These are phyloP conservation scores for Calidris pugnax DNA, from an alignment of 2,113 vertebrate species.

Conservation along the genomic window DNA sequence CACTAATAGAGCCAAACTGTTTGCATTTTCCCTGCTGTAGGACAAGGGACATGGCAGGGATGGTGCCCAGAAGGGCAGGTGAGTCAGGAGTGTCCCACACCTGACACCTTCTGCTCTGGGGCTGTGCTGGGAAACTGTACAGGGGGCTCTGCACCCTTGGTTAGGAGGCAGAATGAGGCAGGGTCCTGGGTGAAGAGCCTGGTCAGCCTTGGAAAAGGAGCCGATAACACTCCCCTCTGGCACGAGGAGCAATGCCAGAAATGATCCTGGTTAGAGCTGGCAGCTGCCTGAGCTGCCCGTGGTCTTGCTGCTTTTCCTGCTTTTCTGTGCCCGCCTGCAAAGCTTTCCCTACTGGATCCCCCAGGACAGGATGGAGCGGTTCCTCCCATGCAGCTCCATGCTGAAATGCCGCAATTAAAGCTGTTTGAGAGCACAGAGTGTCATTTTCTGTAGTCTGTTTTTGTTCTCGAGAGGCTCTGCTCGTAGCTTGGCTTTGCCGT, in stretches of 20 bases:
- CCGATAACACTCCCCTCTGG: accelerated
- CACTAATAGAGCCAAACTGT: neutral
- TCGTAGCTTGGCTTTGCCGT: neutral
- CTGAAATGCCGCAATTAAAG: neutral
- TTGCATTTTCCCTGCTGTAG: neutral
- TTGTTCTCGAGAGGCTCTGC: neutral
- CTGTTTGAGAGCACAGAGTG: neutral
- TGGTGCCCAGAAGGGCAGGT: neutral
- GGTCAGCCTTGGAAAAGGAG: neutral
- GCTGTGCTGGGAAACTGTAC: neutral
- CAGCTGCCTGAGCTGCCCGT: neutral
- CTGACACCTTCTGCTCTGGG: neutral
- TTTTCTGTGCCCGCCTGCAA: neutral
- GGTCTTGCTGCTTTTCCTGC: neutral
- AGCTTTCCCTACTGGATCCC: neutral
- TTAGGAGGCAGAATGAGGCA: neutral
- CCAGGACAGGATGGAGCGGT: neutral
- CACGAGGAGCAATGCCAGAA: neutral
- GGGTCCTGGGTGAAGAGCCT: neutral
- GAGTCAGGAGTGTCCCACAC: neutral
- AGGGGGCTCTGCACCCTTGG: neutral
- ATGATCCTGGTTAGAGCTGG: neutral
- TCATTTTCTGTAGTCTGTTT: neutral
- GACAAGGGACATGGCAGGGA: neutral
- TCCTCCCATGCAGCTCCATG: neutral